Percentiles rank a stretch among this genome's conserved stretches.
Conservation (phyloP, 2,113 vertebrate species). For the Colaptes auratus region DNA sequence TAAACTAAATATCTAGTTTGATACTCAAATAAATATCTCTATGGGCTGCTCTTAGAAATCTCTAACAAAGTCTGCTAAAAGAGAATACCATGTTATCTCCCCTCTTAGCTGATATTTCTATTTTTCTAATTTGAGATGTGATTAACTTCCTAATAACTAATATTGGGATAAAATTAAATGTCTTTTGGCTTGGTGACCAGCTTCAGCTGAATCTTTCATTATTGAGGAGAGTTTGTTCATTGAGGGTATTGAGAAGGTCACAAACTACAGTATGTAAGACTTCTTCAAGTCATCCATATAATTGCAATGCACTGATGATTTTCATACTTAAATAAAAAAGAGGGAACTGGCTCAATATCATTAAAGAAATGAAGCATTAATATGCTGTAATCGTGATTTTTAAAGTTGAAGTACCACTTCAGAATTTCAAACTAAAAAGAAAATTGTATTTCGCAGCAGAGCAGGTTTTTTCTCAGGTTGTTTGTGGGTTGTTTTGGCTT, state of each 20-base stretch:
- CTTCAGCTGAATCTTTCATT: neutral
- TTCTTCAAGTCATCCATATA: neutral
- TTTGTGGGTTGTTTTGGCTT: neutral
- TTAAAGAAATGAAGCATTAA: neutral
- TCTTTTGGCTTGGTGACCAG: neutral
- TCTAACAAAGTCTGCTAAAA: neutral
- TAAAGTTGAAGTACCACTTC: neutral
- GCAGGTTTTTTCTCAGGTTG: neutral
- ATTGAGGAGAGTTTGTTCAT: neutral
- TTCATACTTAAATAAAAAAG: neutral
- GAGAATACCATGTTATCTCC: neutral
- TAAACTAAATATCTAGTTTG: neutral
- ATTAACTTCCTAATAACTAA: neutral
- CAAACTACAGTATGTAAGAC: neutral
- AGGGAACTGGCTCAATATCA: neutral
- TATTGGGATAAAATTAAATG: neutral
- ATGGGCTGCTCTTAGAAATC: neutral
- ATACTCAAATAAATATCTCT: neutral
- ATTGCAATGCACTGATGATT: neutral
- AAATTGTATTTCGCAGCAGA: neutral
- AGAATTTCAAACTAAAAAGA: neutral
- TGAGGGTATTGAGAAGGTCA: conserved; percentile 5
- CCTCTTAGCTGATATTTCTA: neutral
- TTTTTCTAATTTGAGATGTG: conserved; percentile 3
- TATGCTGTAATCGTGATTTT: neutral